These are phyloP conservation scores for Scylla paramamosain DNA, from an alignment of 1,140 invertebrate species.

Conservation along the genomic window DNA sequence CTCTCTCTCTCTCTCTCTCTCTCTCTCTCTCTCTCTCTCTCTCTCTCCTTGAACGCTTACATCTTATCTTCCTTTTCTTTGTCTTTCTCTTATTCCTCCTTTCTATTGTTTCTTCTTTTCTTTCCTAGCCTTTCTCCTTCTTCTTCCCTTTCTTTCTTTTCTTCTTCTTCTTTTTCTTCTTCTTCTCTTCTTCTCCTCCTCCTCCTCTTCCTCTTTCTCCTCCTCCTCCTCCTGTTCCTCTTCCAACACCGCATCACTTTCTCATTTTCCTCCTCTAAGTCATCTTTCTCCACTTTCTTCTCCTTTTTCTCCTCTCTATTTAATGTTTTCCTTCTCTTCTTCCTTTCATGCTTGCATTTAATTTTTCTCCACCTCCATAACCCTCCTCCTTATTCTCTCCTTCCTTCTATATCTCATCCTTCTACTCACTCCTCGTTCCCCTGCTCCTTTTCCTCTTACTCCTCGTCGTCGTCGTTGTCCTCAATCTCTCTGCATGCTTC, in stretches of 20 bases:
- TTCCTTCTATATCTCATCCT: neutral
- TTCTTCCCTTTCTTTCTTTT: neutral
- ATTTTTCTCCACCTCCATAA: no score
- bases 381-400: neutral
- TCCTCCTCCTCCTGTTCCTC: neutral
- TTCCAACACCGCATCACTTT: neutral
- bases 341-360: no score
- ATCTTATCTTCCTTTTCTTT: neutral
- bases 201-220: neutral
- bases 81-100: neutral
- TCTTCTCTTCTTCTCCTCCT: no score
- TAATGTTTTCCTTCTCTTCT: no score
- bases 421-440: no score
- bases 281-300: neutral
- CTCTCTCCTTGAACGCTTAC: neutral
- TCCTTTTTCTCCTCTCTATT: neutral
- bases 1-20: conserved; percentile 43
- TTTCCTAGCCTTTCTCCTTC: neutral
- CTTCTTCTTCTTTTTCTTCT: neutral
- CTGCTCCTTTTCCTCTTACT: neutral
- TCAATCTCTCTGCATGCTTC: neutral
- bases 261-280: neutral
- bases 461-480: neutral
- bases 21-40: conserved; percentile 25
- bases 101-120: no score